These are phyloP conservation scores for Magallana nippona DNA, from an alignment of 2,888 invertebrate genomes.

Conservation along the genomic window DNA sequence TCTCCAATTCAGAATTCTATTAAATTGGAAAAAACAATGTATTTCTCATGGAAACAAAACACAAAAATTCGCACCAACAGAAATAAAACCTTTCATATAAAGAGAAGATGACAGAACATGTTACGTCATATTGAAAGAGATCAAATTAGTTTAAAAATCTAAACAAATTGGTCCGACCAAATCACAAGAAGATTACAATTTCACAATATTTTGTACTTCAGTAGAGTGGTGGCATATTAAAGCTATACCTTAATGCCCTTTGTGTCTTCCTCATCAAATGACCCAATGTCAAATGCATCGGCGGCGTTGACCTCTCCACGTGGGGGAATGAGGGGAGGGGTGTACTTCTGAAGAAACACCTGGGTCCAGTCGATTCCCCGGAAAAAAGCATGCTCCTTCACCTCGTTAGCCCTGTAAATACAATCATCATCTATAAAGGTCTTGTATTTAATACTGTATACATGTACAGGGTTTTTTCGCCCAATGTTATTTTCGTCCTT, in stretches of 20 bases:
- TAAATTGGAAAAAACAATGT: too few relatives aligned
- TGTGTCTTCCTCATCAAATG: constrained; percentile 99
- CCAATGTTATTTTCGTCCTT: too few relatives aligned
- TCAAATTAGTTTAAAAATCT: too few relatives aligned
- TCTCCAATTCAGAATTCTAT: too few relatives aligned
- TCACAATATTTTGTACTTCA: neutral
- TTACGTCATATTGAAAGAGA: too few relatives aligned
- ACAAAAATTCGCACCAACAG: too few relatives aligned
- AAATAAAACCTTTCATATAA: too few relatives aligned
- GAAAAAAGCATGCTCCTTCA: constrained; percentile 98
- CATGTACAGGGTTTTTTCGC: too few relatives aligned
- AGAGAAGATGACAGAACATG: too few relatives aligned
- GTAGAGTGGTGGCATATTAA: neutral
- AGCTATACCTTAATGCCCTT: constrained; percentile 94
- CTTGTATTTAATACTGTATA: neutral
- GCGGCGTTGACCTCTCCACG: constrained; percentile 99
- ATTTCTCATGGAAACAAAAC: too few relatives aligned
- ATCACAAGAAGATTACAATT: neutral
- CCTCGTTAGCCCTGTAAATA: constrained; percentile 90
- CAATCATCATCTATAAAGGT: neutral
- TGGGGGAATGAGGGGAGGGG: constrained; percentile 98
- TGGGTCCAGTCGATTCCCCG: constrained; percentile 99
- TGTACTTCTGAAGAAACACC: constrained; percentile 98
- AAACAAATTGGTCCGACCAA: too few relatives aligned
- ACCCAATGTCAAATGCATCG: constrained; percentile 99